phyloP scores from a whole-genome alignment of 2,113 vertebrate species.

The Globicephala melas region DNA sequence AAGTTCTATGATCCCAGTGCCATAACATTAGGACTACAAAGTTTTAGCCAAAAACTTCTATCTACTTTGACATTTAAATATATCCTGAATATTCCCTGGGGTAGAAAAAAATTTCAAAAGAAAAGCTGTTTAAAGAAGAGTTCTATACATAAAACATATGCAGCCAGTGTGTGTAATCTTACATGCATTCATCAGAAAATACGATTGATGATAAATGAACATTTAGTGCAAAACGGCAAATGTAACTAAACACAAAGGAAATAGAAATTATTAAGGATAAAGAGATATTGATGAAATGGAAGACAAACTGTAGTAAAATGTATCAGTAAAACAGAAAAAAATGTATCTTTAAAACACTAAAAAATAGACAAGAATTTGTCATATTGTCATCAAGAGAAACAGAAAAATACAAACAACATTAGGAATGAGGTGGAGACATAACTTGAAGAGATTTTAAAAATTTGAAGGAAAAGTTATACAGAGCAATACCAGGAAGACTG shows the following conservation, averaged over 20 bases:
- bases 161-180: background rate
- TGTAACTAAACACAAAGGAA: background rate
- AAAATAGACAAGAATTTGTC: background rate
- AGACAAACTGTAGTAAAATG: background rate
- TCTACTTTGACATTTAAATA: background rate
- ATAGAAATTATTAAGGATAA: conserved; percentile 12
- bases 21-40: background rate
- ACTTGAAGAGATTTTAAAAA: background rate
- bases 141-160: background rate
- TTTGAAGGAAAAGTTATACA: background rate
- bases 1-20: background rate
- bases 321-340: background rate
- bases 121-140: conserved; percentile 4
- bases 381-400: background rate
- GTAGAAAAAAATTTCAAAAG: conserved; percentile 15
- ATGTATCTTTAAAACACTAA: background rate
- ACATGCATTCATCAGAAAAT: conserved; percentile 5
- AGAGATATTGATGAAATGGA: background rate
- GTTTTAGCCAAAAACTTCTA: background rate
- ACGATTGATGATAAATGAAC: conserved; percentile 4
- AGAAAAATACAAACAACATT: background rate
- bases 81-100: conserved; percentile 9
- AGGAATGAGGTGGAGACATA: background rate
- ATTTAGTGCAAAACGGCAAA: background rate
- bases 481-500: background rate